phyloP scores from a whole-genome alignment of 2,797 vertebrate genomes.

The Chiroxiphia lanceolata region DNA sequence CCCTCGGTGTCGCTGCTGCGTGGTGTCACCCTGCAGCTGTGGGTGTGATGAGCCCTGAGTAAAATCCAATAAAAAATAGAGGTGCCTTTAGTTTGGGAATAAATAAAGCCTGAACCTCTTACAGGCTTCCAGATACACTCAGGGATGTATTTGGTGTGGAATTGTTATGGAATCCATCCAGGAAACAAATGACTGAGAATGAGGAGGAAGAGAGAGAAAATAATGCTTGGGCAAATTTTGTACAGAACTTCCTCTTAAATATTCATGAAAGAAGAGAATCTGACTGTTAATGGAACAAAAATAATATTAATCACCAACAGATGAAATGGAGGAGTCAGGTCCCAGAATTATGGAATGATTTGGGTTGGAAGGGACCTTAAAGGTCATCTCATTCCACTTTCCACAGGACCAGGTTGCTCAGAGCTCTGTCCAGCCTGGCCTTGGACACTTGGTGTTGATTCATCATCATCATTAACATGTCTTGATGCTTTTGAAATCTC shows the following conservation, averaged over 20 bases:
- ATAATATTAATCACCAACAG: neutral
- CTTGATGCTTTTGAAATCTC: neutral
- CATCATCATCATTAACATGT: neutral
- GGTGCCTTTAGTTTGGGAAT: neutral
- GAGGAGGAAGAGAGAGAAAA: neutral
- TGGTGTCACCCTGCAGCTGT: neutral
- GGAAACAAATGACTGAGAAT: neutral
- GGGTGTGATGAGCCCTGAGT: neutral
- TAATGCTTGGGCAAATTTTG: accelerated
- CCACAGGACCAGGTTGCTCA: neutral
- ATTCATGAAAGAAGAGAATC: neutral
- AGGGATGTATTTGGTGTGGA: neutral
- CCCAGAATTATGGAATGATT: neutral
- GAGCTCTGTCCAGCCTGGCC: neutral
- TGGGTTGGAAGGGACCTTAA: neutral
- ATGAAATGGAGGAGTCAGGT: neutral
- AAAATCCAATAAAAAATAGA: neutral
- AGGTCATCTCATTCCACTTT: neutral
- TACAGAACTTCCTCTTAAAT: neutral
- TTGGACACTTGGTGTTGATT: neutral
- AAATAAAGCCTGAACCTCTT: neutral
- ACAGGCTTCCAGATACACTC: neutral
- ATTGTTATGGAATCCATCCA: neutral
- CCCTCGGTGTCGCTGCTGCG: neutral
- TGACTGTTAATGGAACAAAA: neutral